Percentiles rank a stretch among this genome's conserved stretches.
phyloP scores from a whole-genome alignment of 1,140 invertebrate species.

The Drosophila orosa region DNA sequence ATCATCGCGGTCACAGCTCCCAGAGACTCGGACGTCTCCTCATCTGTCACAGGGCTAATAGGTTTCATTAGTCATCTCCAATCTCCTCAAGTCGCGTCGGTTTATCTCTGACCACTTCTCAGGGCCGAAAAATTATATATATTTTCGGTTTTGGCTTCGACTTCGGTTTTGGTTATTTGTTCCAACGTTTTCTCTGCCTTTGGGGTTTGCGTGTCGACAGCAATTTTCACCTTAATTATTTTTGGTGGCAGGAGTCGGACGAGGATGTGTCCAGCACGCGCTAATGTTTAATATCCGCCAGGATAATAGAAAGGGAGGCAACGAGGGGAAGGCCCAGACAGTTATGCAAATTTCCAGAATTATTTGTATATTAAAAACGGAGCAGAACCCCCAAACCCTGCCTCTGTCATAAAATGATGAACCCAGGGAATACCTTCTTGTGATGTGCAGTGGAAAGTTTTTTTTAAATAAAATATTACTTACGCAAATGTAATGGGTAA shows the following conservation, averaged over 20 bases:
- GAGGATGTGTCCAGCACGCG: slow-evolving; percentile 72
- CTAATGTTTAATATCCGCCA: slow-evolving; percentile 81
- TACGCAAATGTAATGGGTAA: slow-evolving; percentile 30
- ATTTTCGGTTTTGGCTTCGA: slow-evolving; percentile 27
- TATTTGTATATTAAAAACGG: slow-evolving; percentile 63
- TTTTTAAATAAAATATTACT: slow-evolving; percentile 12
- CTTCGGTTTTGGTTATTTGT: slow-evolving; percentile 12
- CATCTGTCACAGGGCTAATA: slow-evolving; percentile 81
- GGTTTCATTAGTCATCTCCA: slow-evolving; percentile 79
- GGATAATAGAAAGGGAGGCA: slow-evolving; percentile 31
- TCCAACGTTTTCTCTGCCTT: slow-evolving; percentile 28
- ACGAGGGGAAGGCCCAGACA: slow-evolving; percentile 49
- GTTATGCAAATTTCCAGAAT: slow-evolving; percentile 77
- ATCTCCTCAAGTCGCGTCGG: slow-evolving; percentile 41
- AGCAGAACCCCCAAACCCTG: slow-evolving; percentile 14
- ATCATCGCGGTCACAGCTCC: slow-evolving; percentile 62
- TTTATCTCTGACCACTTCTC: slow-evolving; percentile 74
- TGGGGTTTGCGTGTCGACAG: slow-evolving; percentile 76
- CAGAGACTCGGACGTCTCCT: slow-evolving; percentile 18
- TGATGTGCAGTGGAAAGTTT: slow-evolving; percentile 30
- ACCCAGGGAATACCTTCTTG: slow-evolving; percentile 35
- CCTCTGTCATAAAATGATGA: slow-evolving; percentile 25
- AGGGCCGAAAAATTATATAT: slow-evolving; percentile 25
- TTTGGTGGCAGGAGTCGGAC: slow-evolving; percentile 44
- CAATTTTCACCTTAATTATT: slow-evolving; percentile 83